These are phyloP conservation scores for Paedocypris sp. DNA, from an alignment of 2,113 vertebrate genomes.

Conservation along the genomic window DNA sequence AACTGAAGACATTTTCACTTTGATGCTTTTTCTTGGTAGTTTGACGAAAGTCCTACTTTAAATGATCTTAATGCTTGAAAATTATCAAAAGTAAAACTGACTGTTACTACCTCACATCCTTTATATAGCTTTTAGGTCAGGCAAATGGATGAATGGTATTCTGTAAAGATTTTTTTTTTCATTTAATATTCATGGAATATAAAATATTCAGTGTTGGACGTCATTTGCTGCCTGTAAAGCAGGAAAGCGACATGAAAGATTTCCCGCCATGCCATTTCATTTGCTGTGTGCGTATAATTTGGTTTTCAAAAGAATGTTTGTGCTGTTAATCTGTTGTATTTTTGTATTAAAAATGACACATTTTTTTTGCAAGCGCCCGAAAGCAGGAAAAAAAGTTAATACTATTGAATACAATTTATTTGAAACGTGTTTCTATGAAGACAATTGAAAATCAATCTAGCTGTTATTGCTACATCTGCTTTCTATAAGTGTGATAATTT, in stretches of 20 bases:
- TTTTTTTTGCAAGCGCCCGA: neutral
- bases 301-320: slow-evolving; percentile 52
- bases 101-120: neutral
- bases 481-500: no score
- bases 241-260: slow-evolving; percentile 14
- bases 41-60: no score
- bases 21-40: neutral
- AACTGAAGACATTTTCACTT: no score
- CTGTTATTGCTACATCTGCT: no score
- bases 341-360: slow-evolving; percentile 57
- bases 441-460: no score
- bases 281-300: slow-evolving; percentile 38
- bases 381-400: no score
- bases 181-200: slow-evolving; percentile 34
- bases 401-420: no score
- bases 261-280: slow-evolving; percentile 37
- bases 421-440: no score
- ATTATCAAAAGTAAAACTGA: neutral
- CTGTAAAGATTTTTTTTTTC: slow-evolving; percentile 10
- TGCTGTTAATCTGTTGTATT: slow-evolving; percentile 49
- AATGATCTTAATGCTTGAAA: no score
- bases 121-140: neutral
- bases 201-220: slow-evolving; percentile 26
- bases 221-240: slow-evolving; percentile 15
- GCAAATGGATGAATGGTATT: slow-evolving; percentile 18